These are phyloP conservation scores for Podilymbus podiceps DNA, from an alignment of 2,113 vertebrate genomes.

Conservation along the genomic window DNA sequence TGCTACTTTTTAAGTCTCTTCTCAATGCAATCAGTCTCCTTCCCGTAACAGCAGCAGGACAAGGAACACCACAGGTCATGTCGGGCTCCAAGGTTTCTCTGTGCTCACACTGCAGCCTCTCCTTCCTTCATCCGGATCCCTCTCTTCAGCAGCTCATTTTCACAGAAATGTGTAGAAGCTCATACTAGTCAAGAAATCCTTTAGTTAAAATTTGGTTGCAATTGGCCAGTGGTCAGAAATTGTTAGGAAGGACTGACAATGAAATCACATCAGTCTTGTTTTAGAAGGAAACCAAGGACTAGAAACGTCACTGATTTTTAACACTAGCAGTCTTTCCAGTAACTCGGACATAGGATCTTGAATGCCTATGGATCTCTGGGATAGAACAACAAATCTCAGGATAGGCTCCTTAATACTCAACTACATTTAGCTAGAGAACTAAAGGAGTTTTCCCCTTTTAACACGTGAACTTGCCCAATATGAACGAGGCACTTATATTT, in stretches of 20 bases:
- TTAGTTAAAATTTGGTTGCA: background rate
- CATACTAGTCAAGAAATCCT: background rate
- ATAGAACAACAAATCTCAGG: background rate
- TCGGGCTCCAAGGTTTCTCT: background rate
- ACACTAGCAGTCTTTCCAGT: background rate
- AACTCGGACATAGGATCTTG: background rate
- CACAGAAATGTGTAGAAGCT: background rate
- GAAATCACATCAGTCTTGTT: background rate
- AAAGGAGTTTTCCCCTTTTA: background rate
- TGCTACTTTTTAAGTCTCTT: background rate
- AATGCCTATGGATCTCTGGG: background rate
- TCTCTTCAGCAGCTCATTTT: background rate
- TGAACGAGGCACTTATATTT: background rate
- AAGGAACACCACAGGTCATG: accelerated
- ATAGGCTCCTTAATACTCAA: background rate
- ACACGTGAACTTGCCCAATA: background rate
- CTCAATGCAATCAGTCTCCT: background rate
- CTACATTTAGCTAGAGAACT: background rate
- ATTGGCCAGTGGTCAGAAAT: background rate
- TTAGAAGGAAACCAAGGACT: background rate
- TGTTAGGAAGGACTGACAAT: background rate
- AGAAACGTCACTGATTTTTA: background rate
- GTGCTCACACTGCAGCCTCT: background rate
- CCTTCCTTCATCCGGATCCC: background rate
- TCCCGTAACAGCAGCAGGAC: background rate